Base-by-base conservation (phyloP, 2,888 invertebrate species). In the Lissocephala sabroskyi region DNA sequence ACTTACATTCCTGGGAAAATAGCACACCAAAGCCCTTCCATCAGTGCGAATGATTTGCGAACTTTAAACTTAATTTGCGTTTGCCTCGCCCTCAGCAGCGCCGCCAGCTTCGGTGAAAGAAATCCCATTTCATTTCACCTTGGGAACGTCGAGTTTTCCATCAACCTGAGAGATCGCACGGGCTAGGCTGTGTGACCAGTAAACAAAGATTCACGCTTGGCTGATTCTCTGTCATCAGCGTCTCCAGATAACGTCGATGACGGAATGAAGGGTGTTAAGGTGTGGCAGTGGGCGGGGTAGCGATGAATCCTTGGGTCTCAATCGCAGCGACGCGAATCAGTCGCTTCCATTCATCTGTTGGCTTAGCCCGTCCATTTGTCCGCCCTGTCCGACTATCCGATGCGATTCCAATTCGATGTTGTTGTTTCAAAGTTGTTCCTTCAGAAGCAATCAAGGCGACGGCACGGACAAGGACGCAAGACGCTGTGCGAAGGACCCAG, bases 141-240 rank as follows among this genome's bases (percentile, higher is more conserved):
- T n/a, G n/a, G n/a, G n/a, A n/a, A n/a, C n/a, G n/a, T n/a, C n/a
- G n/a, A n/a, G n/a, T n/a, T n/a, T n/a, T n/a, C n/a, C n/a, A n/a
- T n/a, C n/a, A n/a, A n/a, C n/a, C n/a, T n/a, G n/a, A n/a, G n/a
- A n/a, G n/a, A n/a, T n/a, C n/a, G n/a, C n/a, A n/a, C n/a, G n/a
- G 30, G 30, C 13, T 13, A 32, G 11, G 30, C 30, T 6, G 13
- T n/a, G 13, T 6, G 11, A 32, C 56, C 59, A 66, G 71, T 67
- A 71, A 71, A 53, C 57, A 67, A 67, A 71, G 58, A 52, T 49
- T 59, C 65, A 59, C 54, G 45, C 59, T 41, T 51, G 56, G 57
- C 59, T 71, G 71, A 75, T 65, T 71, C 65, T 71, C n/a, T 65
- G 57, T 63, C 68, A 65, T 59, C 65, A 65, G 65, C 55, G n/a